phyloP scores from a whole-genome alignment of 2,113 vertebrate species.

The Pluvialis apricaria region DNA sequence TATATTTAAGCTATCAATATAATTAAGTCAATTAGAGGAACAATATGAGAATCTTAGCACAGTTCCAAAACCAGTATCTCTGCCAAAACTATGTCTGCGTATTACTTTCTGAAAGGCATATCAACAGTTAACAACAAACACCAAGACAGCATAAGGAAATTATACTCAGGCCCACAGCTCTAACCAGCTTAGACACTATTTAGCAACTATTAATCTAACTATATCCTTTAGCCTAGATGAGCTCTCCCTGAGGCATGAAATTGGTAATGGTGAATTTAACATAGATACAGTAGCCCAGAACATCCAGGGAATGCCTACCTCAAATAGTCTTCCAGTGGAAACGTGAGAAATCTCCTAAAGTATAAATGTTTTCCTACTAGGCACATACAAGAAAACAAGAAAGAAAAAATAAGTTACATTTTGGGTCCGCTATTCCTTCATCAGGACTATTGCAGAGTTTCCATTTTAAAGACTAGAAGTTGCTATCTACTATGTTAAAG shows the following conservation, averaged over 20 bases:
- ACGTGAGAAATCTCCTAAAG: neutral
- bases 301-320: neutral
- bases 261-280: neutral
- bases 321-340: neutral
- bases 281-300: neutral
- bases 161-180: neutral
- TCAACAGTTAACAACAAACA: neutral
- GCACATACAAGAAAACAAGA: neutral
- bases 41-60: neutral
- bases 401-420: neutral
- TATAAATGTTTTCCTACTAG: neutral
- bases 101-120: neutral
- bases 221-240: neutral
- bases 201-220: neutral
- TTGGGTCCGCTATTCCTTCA: neutral
- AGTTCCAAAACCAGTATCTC: neutral
- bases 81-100: neutral
- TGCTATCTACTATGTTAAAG: neutral
- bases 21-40: neutral
- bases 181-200: neutral
- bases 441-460: neutral
- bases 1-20: neutral
- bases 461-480: neutral
- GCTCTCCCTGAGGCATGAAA: neutral
- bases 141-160: neutral